Evolutionary conservation across 2,113 vertebrate genomes (phyloP).

Genomic region (Salvelinus alpinus): DNA sequence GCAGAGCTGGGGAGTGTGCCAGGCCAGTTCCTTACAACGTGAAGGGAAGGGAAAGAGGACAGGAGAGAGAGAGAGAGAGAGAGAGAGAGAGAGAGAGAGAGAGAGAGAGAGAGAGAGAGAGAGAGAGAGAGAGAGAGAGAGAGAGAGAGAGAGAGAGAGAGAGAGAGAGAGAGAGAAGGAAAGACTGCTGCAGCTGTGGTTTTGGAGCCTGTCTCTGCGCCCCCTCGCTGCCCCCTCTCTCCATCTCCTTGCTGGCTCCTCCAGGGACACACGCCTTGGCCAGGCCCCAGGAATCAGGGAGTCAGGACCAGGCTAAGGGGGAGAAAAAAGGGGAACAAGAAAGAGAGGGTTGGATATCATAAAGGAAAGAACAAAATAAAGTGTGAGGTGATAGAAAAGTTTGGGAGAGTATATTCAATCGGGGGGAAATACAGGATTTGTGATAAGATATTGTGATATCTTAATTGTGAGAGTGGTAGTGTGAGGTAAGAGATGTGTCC

Average conservation of each 20-base stretch:
- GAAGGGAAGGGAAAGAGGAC: slow-evolving; percentile 24
- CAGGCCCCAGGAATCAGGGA: slow-evolving; percentile 73
- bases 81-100: slow-evolving; percentile 25
- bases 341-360: slow-evolving; percentile 57
- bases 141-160: slow-evolving; percentile 28
- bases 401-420: background rate
- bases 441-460: background rate
- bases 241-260: slow-evolving; percentile 74
- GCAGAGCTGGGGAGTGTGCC: slow-evolving; percentile 72
- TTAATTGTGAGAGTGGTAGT: background rate
- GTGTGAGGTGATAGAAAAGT: background rate
- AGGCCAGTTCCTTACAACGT: slow-evolving; percentile 56
- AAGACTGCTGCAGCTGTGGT: slow-evolving; percentile 73
- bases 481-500: too few relatives aligned
- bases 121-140: slow-evolving; percentile 40
- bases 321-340: slow-evolving; percentile 59
- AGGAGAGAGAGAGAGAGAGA: slow-evolving; percentile 16
- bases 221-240: slow-evolving; percentile 74
- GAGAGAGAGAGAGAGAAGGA: slow-evolving; percentile 34
- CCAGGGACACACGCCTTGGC: slow-evolving; percentile 74
- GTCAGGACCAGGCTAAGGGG: slow-evolving; percentile 74
- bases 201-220: slow-evolving; percentile 69
- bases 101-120: slow-evolving; percentile 26
- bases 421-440: background rate
- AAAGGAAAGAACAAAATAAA: slow-evolving; percentile 56